Evolutionary conservation across 2,888 invertebrate genomes (phyloP), one percentile per base, ranked within the genome.

Genomic region (Pocota personata): DNA sequence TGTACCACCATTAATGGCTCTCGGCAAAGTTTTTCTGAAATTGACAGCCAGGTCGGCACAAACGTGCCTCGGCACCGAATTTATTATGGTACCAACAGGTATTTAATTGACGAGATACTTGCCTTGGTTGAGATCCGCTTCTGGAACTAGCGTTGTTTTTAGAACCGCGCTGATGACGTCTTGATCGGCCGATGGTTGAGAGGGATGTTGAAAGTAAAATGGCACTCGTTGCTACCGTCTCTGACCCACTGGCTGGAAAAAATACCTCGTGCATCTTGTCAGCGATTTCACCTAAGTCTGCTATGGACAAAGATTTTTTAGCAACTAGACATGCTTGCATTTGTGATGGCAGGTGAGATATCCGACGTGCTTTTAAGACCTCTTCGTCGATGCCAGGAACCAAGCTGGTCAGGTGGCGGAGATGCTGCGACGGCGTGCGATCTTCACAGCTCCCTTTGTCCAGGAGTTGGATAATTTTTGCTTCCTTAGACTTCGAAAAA

Each of bases 361-460:
- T 52, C 32, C 58, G 37, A 10, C 43, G 57, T 19, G 55, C 55
- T 55, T 32, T 30, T 30, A 72, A 32, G 2, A 55, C 27, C 1
- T 55, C 57, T 52, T 79, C 57, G 3, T 43, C 48, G 10, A 80
- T 37, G 19, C 48, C 35, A 2, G 21, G 12, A 16, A 72, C 72
- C 21, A 79, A 57, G 16, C 62, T 21, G 27, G 35, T 80, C 10
- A 75, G 19, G 30, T 82, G 75, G n/a, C 67, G 66, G 21, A 67
- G 62, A 14, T 73, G 43, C 7, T 80, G 58, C 1, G 73, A 58
- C 5, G 73, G 80, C 19, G 48, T 67, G n/a, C 55, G 62, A 40
- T 72, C 80, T 8, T 72, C 72, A 0, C 66, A 21, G n/a, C 37
- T 35, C 14, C 64, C 37, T 14, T 73, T 57, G 7, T 62, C 32